phyloP scores from a whole-genome alignment of 2,797 vertebrate genomes.

The Sebastes nivosus region DNA sequence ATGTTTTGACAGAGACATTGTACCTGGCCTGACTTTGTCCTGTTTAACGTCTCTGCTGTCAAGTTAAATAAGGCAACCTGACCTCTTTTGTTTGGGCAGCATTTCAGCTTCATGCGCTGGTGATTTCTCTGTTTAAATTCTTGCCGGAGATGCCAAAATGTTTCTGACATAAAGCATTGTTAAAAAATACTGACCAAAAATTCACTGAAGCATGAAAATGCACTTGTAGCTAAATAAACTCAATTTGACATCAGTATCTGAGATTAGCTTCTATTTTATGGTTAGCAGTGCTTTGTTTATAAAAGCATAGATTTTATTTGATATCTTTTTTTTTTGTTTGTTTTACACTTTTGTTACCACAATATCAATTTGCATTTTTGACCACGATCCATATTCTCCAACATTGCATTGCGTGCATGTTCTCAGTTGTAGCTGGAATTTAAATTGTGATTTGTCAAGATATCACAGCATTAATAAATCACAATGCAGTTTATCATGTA shows the following conservation, averaged over 20 bases:
- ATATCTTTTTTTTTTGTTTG: background rate
- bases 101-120: conserved; percentile 48
- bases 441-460: background rate
- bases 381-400: background rate
- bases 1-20: conserved; percentile 15
- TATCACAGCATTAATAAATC: background rate
- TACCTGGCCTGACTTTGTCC: conserved; percentile 27
- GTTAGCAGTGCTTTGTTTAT: background rate
- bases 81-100: conserved; percentile 46
- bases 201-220: conserved; percentile 19
- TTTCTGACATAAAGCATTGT: conserved; percentile 35
- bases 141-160: conserved; percentile 5
- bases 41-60: conserved; percentile 49
- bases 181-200: conserved; percentile 36
- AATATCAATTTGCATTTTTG: background rate
- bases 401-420: background rate
- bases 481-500: background rate
- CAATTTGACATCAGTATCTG: conserved; percentile 4
- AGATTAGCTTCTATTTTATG: background rate
- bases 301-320: background rate
- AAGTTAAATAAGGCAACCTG: conserved; percentile 28
- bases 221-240: conserved; percentile 1
- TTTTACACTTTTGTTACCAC: background rate
- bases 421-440: background rate
- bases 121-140: conserved; percentile 12